Conservation (phyloP, 2,888 invertebrate species). For the Tetanocera ferruginea region DNA sequence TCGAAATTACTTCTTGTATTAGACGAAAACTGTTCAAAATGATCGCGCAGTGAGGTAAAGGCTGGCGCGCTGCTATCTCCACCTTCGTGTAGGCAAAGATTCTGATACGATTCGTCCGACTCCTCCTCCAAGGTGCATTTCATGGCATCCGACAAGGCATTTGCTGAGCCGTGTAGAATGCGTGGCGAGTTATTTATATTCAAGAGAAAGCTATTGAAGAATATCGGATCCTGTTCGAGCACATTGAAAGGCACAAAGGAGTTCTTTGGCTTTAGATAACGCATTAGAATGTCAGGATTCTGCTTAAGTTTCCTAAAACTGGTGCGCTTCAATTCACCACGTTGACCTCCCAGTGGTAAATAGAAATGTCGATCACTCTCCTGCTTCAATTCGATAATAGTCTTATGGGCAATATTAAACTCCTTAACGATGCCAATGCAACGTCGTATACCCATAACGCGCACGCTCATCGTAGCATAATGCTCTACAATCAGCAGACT, state of each 20-base stretch:
- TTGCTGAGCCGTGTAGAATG: background rate
- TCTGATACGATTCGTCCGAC: background rate
- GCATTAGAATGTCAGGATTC: constrained; percentile 58
- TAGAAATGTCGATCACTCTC: constrained; percentile 59
- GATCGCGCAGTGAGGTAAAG: too few relatives aligned
- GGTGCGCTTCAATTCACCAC: constrained; percentile 56
- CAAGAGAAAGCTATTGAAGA: constrained; percentile 58
- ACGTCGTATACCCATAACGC: background rate
- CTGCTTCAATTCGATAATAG: constrained; percentile 58
- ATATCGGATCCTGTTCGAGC: constrained; percentile 64
- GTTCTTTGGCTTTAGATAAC: constrained; percentile 54
- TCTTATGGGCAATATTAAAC: constrained; percentile 58
- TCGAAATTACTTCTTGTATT: too few relatives aligned
- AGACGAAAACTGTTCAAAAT: too few relatives aligned
- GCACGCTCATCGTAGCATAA: background rate
- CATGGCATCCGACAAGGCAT: background rate
- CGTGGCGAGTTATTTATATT: constrained; percentile 4
- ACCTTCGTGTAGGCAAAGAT: constrained; percentile 11
- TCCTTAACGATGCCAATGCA: constrained; percentile 53
- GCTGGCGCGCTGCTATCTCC: constrained; percentile 5
- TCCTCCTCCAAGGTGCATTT: background rate
- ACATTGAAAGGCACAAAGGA: constrained; percentile 56
- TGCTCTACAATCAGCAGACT: background rate
- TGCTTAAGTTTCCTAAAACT: constrained; percentile 58
- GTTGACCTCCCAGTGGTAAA: constrained; percentile 49